Evolutionary conservation across 2,888 invertebrate species (phyloP).

Genomic region (Xanthorhoe designata): DNA sequence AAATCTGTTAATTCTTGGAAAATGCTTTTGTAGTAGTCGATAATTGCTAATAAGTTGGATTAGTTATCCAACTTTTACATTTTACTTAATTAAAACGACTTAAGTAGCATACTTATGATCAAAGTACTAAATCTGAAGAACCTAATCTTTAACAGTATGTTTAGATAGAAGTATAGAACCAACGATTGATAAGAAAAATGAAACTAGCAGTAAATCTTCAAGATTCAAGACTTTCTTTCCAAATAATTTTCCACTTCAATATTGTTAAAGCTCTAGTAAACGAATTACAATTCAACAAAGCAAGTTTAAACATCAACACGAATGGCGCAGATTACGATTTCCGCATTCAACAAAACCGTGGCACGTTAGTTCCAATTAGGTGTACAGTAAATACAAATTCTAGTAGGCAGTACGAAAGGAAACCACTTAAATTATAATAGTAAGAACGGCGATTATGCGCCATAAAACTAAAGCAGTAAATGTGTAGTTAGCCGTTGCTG

Average conservation of each 20-base stretch:
- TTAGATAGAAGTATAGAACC: too few relatives aligned
- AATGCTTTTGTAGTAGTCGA: neutral
- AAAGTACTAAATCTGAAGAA: too few relatives aligned
- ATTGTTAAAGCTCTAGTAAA: too few relatives aligned
- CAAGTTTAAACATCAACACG: neutral
- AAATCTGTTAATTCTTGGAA: constrained; percentile 29
- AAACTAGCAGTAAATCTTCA: too few relatives aligned
- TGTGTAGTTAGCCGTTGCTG: constrained; percentile 72
- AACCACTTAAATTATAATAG: constrained; percentile 83
- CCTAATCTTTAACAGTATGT: too few relatives aligned
- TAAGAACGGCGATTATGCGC: constrained; percentile 73
- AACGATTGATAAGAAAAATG: too few relatives aligned
- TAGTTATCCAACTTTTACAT: neutral
- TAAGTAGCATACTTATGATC: too few relatives aligned
- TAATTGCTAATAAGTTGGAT: neutral
- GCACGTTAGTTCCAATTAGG: neutral
- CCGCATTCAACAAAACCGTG: constrained; percentile 2
- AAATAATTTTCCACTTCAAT: too few relatives aligned
- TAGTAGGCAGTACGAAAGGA: constrained; percentile 65
- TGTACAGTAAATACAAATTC: constrained; percentile 33
- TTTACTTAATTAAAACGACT: too few relatives aligned
- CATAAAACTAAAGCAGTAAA: constrained; percentile 77
- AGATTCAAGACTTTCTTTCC: too few relatives aligned
- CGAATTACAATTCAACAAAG: neutral
- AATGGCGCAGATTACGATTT: neutral